These are phyloP conservation scores for Perdita meconis DNA, from an alignment of 2,888 invertebrate genomes.

Conservation along the genomic window DNA sequence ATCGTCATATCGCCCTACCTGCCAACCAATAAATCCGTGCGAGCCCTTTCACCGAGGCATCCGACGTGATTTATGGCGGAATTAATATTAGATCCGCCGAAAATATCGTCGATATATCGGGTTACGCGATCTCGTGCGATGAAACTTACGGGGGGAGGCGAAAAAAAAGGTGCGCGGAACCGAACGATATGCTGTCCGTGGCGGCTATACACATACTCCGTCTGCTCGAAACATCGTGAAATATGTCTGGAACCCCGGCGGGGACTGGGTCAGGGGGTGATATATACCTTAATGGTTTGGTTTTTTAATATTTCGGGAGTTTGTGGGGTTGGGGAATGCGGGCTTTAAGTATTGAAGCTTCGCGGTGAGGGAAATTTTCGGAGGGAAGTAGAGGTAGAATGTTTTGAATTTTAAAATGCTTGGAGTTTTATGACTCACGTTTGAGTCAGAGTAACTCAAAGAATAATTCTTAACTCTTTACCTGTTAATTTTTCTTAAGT, in stretches of 20 bases:
- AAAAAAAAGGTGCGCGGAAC: conserved; percentile 35
- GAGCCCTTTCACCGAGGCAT: conserved; percentile 65
- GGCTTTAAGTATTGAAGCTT: no score
- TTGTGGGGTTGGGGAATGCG: no score
- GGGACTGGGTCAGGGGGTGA: conserved; percentile 20
- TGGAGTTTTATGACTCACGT: no score
- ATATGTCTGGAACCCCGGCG: conserved; percentile 39
- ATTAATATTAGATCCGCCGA: conserved; percentile 75
- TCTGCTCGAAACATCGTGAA: conserved; percentile 36
- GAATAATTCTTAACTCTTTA: no score
- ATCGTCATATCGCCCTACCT: conserved; percentile 76
- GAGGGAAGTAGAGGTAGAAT: no score
- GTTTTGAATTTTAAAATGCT: no score
- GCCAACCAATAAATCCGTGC: conserved; percentile 77
- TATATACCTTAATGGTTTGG: conserved; percentile 28
- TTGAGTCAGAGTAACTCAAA: no score
- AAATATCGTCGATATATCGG: conserved; percentile 68
- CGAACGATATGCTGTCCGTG: conserved; percentile 21
- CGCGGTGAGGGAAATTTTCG: no score
- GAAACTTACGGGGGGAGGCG: conserved; percentile 1
- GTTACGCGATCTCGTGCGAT: conserved; percentile 48
- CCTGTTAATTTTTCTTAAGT: no score
- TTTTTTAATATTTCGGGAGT: conserved; percentile 33
- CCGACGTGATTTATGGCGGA: conserved; percentile 72
- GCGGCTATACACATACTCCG: conserved; percentile 15